These are phyloP conservation scores for Drosophila varians DNA, from an alignment of 1,140 invertebrate species.

Conservation along the genomic window DNA sequence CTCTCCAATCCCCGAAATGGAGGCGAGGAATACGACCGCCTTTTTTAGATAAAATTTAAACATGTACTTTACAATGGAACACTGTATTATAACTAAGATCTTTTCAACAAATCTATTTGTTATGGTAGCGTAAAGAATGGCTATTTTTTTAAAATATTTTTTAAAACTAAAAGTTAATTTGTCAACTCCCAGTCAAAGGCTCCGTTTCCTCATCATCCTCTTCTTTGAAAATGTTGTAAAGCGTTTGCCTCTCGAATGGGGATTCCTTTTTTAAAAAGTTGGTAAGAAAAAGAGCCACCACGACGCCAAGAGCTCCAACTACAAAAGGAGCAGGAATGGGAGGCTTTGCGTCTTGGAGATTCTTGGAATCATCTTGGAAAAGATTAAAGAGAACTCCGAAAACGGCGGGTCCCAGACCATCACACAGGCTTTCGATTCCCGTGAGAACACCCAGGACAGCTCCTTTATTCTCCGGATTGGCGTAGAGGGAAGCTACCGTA, in stretches of 20 bases:
- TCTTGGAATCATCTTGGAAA: slow-evolving; percentile 98
- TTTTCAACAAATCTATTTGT: background rate
- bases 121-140: background rate
- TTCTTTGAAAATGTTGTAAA: background rate
- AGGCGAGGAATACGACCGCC: background rate
- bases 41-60: background rate
- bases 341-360: slow-evolving; percentile 83
- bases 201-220: background rate
- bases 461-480: slow-evolving; percentile 97
- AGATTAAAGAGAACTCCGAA: slow-evolving; percentile 99
- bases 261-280: slow-evolving; percentile 87
- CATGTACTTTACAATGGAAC: background rate
- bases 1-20: slow-evolving; percentile 92
- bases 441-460: slow-evolving; percentile 99
- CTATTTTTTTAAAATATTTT: background rate
- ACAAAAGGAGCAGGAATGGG: slow-evolving; percentile 98
- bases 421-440: slow-evolving; percentile 96
- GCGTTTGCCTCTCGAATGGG: background rate
- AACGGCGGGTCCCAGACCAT: slow-evolving; percentile 96
- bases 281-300: slow-evolving; percentile 96
- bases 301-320: slow-evolving; percentile 97
- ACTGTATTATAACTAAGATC: background rate
- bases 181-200: background rate
- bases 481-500: slow-evolving; percentile 98
- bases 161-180: background rate